Base-by-base conservation (phyloP, 1,140 invertebrate species). In the Bombus fervidus region DNA sequence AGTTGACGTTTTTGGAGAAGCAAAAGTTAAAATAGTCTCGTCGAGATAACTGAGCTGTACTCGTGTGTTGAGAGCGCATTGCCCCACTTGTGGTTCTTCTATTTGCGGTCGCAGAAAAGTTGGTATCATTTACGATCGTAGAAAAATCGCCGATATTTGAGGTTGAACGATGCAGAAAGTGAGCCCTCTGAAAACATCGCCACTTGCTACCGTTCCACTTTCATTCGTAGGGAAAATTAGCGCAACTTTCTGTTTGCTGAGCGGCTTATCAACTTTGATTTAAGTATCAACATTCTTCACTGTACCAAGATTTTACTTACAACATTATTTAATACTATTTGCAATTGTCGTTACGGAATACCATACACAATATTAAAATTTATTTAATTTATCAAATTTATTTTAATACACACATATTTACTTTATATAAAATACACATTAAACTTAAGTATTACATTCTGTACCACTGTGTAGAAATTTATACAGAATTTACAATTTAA, bases 1-100 rank as follows among this genome's bases (percentile, higher is more conserved):
- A 47, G 72, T 31, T 18, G 31, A 73, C 3, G 28, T 62, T 72
- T 72, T 43, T 31, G 1, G n/a, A 43, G 18, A 74, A 43, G n/a
- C 41, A 34, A 53, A 66, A 53, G 22, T 75, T 75, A 53, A 9
- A 75, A 53, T 13, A 43, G n/a, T 9, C 43, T 9, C n/a, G 31
- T 75, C 18, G n/a, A 34, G 43, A 10, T 31, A 73, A 37, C 37
- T 28, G 25, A 9, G 8, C 28, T 73, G 28, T 47, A 12, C 28
- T 28, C 39, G 39, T 41, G 39, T 73, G 39, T 47, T n/a, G 15
- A 28, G 43, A n/a, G n/a, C 15, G 71, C 28, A 10, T 34, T 74
- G 72, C 73, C 34, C 43, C 73, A 75, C n/a, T 75, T 75, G 73
- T 34, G 73, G 73, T 75, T 53, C 73, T 75, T 75, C 43, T 53